Conservation (phyloP, 2,797 vertebrate species). For the Mormyrops boulengeri region DNA sequence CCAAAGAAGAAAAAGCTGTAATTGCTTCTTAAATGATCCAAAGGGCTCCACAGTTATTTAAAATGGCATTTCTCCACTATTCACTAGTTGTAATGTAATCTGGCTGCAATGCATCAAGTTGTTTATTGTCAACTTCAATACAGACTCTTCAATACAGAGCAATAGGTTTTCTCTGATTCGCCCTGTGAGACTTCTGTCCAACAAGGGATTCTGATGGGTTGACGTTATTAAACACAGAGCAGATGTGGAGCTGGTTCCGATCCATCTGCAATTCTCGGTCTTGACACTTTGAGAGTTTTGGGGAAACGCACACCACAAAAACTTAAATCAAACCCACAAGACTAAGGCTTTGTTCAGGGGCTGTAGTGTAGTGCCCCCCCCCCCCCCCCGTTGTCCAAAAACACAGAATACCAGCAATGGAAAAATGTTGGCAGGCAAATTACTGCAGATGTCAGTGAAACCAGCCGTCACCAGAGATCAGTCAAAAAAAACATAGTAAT, state of each 20-base stretch:
- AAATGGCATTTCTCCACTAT: background rate
- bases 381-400: background rate
- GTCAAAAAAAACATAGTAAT: background rate
- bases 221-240: slow-evolving; percentile 48
- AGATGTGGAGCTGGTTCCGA: slow-evolving; percentile 18
- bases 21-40: background rate
- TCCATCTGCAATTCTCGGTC: background rate
- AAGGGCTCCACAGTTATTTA: background rate
- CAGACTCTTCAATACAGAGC: no score
- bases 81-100: background rate
- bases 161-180: slow-evolving; percentile 49
- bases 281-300: slow-evolving; percentile 8
- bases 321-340: background rate
- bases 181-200: slow-evolving; percentile 51
- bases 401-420: background rate
- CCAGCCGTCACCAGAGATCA: background rate
- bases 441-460: background rate
- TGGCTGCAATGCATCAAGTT: slow-evolving; percentile 1
- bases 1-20: background rate
- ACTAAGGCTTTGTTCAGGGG: slow-evolving; percentile 1
- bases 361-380: background rate
- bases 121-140: background rate
- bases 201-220: slow-evolving; percentile 49
- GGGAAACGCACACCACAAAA: background rate
- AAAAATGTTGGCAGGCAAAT: background rate